These are phyloP conservation scores for Rhinogobio ventralis DNA, from an alignment of 2,797 vertebrate genomes.

Conservation along the genomic window DNA sequence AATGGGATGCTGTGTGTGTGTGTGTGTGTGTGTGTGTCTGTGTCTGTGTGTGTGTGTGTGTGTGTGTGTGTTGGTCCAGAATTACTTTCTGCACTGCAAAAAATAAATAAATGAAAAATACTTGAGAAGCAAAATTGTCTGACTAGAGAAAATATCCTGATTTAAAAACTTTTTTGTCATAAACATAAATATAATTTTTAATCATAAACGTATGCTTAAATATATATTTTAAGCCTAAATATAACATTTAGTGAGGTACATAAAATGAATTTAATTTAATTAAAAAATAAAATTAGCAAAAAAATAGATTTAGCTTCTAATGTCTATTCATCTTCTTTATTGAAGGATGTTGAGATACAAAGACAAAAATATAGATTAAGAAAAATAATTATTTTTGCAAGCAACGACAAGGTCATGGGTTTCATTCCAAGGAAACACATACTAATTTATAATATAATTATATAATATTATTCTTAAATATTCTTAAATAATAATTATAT, in stretches of 20 bases:
- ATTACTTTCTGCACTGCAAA: too few relatives aligned
- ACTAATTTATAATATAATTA: too few relatives aligned
- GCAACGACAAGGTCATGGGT: not conserved
- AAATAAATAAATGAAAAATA: not conserved
- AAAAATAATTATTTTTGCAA: not conserved
- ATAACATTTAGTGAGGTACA: not conserved
- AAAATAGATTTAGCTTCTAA: not conserved
- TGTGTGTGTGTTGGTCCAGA: too few relatives aligned
- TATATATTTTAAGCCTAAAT: not conserved
- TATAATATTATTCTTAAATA: too few relatives aligned
- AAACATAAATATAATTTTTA: not conserved
- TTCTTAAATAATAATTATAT: too few relatives aligned
- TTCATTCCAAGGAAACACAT: not conserved
- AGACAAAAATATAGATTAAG: not conserved
- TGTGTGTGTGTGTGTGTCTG: too few relatives aligned
- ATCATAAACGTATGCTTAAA: not conserved
- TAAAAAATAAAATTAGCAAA: not conserved
- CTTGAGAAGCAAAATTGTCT: not conserved
- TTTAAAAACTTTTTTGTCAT: not conserved
- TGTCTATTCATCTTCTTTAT: not conserved
- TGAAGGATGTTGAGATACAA: not conserved
- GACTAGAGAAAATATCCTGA: not conserved
- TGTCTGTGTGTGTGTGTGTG: too few relatives aligned
- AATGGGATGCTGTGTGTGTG: not conserved
- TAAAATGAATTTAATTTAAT: not conserved